Base-by-base conservation (phyloP, 2,888 invertebrate species). In the Microplitis deprimator region DNA sequence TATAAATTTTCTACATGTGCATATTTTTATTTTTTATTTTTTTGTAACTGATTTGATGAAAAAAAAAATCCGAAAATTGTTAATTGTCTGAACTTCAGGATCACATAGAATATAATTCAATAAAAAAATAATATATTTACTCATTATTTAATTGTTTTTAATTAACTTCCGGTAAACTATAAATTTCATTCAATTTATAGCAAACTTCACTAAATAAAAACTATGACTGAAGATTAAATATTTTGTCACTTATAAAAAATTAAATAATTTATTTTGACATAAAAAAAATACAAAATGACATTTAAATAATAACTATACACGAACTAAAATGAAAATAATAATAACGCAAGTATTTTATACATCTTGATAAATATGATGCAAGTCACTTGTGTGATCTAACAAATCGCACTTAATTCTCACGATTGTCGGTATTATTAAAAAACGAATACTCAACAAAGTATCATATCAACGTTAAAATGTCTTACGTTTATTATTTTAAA, bases 321-420 rank as follows among this genome's bases (percentile, higher is more conserved):
- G 20, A 62, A 62, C 62, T n/a, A 20, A 62, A 62, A 16, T 20
- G n/a, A 16, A 7, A 62, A 62, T 62, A 20, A 16, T 62, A 16
- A 16, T 7, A 39, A 29, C 1, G 20, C 20, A 20, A 39, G 38
- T 6, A 39, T 13, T 61, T 40, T 61, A 61, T 62, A 71, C 17
- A 39, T 6, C 50, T 38, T 38, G 38, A 70, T 70, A 13, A 70
- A 29, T 6, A 3, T 38, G 7, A 61, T 61, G 71, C 62, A 62
- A 71, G 62, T 62, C 71, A 71, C 61, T 40, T 5, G 16, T 1
- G 16, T 50, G 8, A 69, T 69, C 40, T 50, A 50, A 39, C 29
- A n/a, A 17, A 40, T 61, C 60, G 39, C 39, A n/a, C 38, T 6
- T 61, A 60, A 70, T 59, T 50, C 29, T 17, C 29, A 29, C 29